Conservation (phyloP, 2,888 invertebrate genomes). For the Crematogaster levior region DNA sequence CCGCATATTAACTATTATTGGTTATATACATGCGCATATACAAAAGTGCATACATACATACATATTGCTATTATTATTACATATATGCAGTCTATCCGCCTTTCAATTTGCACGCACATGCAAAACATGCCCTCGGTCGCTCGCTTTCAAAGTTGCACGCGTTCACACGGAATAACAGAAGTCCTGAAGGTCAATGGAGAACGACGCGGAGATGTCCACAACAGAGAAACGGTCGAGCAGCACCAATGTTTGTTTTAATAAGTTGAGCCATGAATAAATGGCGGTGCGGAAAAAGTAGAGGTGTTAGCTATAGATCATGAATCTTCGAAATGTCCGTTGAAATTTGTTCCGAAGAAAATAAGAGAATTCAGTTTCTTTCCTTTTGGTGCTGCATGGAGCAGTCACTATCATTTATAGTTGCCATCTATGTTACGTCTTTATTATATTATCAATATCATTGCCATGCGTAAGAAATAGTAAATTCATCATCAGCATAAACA, state of each 20-base stretch:
- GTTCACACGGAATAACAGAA: constrained; percentile 38
- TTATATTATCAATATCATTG: background rate
- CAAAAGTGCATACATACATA: too few relatives aligned
- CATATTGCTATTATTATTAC: too few relatives aligned
- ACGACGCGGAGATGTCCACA: constrained; percentile 39
- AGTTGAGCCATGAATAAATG: constrained; percentile 76
- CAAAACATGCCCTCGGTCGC: constrained; percentile 57
- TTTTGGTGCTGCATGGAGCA: background rate
- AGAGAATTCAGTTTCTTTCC: background rate
- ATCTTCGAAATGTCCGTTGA: too few relatives aligned
- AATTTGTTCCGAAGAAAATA: constrained; percentile 41
- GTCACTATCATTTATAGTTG: too few relatives aligned
- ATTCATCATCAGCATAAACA: background rate
- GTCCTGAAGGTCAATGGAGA: constrained; percentile 4
- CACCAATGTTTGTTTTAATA: too few relatives aligned
- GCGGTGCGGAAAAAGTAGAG: constrained; percentile 80
- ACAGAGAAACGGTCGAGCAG: constrained; percentile 50
- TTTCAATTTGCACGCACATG: constrained; percentile 45
- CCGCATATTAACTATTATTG: too few relatives aligned
- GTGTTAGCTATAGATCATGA: too few relatives aligned
- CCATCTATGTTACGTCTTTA: constrained; percentile 1
- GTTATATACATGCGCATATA: too few relatives aligned
- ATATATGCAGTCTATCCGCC: constrained; percentile 1
- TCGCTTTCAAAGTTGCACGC: constrained; percentile 42
- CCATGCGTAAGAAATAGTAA: background rate